These are phyloP conservation scores for Thalassaphorura encarpata DNA, from an alignment of 1,140 invertebrate genomes.

Conservation along the genomic window DNA sequence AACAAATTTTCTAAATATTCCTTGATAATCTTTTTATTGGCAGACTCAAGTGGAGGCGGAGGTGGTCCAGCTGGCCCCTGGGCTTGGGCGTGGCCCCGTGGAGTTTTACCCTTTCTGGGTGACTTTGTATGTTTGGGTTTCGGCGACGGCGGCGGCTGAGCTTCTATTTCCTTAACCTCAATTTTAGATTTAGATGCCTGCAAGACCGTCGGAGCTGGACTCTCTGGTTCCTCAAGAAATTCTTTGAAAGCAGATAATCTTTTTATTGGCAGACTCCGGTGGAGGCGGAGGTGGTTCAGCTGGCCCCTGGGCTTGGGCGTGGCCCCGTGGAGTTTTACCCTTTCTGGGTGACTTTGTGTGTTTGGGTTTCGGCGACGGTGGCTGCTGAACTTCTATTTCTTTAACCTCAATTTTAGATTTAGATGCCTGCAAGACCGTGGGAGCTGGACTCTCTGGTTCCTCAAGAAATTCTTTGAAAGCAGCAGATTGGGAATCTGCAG, in stretches of 20 bases:
- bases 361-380: neutral
- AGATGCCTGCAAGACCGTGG: neutral
- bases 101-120: too few relatives aligned
- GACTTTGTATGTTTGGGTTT: too few relatives aligned
- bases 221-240: neutral
- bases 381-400: neutral
- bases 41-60: neutral
- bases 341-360: too few relatives aligned
- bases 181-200: neutral
- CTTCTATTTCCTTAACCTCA: neutral
- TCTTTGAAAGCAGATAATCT: neutral
- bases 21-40: neutral
- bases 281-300: too few relatives aligned
- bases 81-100: too few relatives aligned
- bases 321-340: too few relatives aligned
- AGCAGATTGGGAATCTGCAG: neutral
- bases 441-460: neutral
- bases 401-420: neutral
- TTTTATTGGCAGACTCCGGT: neutral
- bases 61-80: too few relatives aligned
- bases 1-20: neutral
- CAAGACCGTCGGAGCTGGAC: neutral
- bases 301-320: too few relatives aligned
- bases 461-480: neutral
- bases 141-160: neutral